phyloP scores from a whole-genome alignment of 2,888 invertebrate species.

The Eurytoma californica region DNA sequence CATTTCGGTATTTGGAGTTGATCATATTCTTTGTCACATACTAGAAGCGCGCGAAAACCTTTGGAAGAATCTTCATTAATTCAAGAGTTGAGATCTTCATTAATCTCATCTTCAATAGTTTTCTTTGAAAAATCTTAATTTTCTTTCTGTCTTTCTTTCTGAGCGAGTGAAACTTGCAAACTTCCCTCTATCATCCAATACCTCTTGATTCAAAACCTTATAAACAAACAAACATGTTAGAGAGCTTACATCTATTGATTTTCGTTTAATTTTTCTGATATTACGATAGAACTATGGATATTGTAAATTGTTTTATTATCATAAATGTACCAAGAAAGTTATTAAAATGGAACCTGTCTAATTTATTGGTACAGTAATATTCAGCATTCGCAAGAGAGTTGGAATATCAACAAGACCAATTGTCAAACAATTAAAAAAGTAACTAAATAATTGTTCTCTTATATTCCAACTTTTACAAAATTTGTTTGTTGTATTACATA shows the following conservation, averaged over 20 bases:
- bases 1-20: slow-evolving; percentile 65
- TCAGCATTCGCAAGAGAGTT: slow-evolving; percentile 49
- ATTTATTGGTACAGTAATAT: slow-evolving; percentile 37
- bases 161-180: slow-evolving; percentile 73
- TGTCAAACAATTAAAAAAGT: slow-evolving; percentile 27
- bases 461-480: slow-evolving; percentile 73
- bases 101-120: slow-evolving; percentile 72
- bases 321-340: slow-evolving; percentile 62
- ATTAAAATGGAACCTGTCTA: slow-evolving; percentile 20
- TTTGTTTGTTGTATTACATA: slow-evolving; percentile 62
- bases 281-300: slow-evolving; percentile 52
- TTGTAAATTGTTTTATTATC: slow-evolving; percentile 51
- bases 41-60: slow-evolving; percentile 71
- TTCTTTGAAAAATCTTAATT: slow-evolving; percentile 69
- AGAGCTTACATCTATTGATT: slow-evolving; percentile 66
- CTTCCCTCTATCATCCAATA: slow-evolving; percentile 83
- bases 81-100: slow-evolving; percentile 72
- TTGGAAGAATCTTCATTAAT: slow-evolving; percentile 70
- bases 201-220: slow-evolving; percentile 90
- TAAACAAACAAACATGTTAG: slow-evolving; percentile 84
- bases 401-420: slow-evolving; percentile 48
- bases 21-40: slow-evolving; percentile 75
- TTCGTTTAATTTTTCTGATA: slow-evolving; percentile 59
- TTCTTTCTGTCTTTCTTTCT: slow-evolving; percentile 71
- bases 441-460: slow-evolving; percentile 56